Evolutionary conservation across 2,888 invertebrate genomes (phyloP).

Genomic region (Dendrolimus pini): DNA sequence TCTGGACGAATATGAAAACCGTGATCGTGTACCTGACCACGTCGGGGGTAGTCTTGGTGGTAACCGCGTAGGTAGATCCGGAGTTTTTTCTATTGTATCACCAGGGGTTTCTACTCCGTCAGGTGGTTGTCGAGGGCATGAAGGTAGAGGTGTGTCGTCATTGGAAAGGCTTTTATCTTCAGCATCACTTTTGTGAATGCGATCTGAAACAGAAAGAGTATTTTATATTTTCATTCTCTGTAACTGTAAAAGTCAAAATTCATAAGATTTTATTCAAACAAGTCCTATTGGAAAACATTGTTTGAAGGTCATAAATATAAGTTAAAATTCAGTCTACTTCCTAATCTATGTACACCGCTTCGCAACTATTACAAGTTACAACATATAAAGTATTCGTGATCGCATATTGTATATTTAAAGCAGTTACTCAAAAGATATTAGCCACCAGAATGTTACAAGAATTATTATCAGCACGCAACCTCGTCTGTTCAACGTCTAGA

Average conservation of each 20-base stretch:
- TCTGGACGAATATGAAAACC: constrained; percentile 70
- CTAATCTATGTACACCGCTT: too few relatives aligned
- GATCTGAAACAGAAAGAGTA: constrained; percentile 48
- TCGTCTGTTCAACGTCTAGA: constrained; percentile 28
- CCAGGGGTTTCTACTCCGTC: constrained; percentile 89
- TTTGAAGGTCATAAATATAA: too few relatives aligned
- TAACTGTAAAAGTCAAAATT: too few relatives aligned
- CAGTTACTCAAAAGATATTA: background rate
- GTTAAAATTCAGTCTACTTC: too few relatives aligned
- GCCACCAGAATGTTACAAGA: constrained; percentile 9
- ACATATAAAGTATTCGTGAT: too few relatives aligned
- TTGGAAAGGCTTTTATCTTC: constrained; percentile 70
- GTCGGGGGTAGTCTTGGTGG: constrained; percentile 48
- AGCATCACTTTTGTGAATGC: constrained; percentile 59
- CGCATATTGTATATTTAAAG: too few relatives aligned
- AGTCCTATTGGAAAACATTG: too few relatives aligned
- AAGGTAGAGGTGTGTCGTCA: constrained; percentile 67
- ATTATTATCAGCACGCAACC: constrained; percentile 38
- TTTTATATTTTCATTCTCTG: background rate
- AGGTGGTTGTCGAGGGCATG: constrained; percentile 85
- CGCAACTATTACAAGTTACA: too few relatives aligned
- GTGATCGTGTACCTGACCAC: constrained; percentile 44
- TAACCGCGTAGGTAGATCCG: constrained; percentile 51
- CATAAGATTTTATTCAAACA: too few relatives aligned
- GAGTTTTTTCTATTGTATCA: constrained; percentile 78